A percentile compares a stretch with the other conserved stretches of the same genome.
Evolutionary conservation across 2,797 vertebrate species (phyloP).

Genomic region (Cuculus canorus): DNA sequence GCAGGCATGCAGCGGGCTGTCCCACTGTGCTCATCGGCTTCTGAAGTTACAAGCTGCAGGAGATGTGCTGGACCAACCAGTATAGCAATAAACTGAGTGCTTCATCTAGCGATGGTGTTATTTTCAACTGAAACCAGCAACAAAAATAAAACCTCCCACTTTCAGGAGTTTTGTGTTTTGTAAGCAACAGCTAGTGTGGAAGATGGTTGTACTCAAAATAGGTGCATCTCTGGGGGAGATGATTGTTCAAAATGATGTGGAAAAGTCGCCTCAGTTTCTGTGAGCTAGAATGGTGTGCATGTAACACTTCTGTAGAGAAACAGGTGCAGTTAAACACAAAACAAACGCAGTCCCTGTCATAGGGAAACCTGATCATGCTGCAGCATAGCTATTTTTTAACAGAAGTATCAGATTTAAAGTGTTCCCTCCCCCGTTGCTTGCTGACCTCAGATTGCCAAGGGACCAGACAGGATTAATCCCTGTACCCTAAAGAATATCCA

Average conservation of each 20-base stretch:
- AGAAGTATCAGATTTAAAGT: constrained; percentile 45
- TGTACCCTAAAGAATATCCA: neutral
- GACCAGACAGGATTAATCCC: neutral
- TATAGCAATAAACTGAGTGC: neutral
- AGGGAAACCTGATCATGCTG: neutral
- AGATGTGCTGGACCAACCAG: neutral
- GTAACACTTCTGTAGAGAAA: neutral
- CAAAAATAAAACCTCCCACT: constrained; percentile 56
- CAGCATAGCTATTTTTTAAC: constrained; percentile 42
- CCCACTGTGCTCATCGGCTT: neutral
- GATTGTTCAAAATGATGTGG: neutral
- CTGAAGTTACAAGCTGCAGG: neutral
- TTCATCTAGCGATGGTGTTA: neutral
- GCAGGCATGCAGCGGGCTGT: neutral
- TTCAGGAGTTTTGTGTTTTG: constrained; percentile 15
- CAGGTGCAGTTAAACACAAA: neutral
- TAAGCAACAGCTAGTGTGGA: constrained; percentile 5
- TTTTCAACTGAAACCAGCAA: neutral
- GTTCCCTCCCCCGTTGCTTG: neutral
- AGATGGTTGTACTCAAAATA: constrained; percentile 25
- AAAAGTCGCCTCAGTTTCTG: constrained; percentile 19
- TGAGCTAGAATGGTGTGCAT: neutral
- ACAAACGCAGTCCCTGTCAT: neutral
- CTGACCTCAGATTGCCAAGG: neutral
- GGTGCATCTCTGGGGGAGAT: neutral